Evolutionary conservation across 2,113 vertebrate genomes (phyloP), one percentile per base, ranked within the genome.

Genomic region (Melanocharis versteri): DNA sequence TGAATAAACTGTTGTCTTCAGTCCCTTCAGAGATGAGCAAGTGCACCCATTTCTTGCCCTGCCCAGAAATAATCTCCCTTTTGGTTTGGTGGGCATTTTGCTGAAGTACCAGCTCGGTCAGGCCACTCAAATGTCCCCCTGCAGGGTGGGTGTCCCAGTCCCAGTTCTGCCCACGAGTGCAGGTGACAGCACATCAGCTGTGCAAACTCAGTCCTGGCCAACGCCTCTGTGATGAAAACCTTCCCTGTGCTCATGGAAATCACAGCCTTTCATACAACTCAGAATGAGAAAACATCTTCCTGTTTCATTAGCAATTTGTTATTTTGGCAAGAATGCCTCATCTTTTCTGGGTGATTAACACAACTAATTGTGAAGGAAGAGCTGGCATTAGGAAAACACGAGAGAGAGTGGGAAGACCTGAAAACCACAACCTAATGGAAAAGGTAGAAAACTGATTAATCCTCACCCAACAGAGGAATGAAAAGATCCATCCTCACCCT

Each of bases 271-370:
- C 57, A 8, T 44, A 42, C 35, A 30, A 15, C 40, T 28, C 51
- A 15, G 17, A 30, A 76, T 5, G 53, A 96, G 61, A 53, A 87
- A 76, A 72, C 16, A 82, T 78, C 78, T 72, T 80, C 64, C 61
- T 50, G 17, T 45, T 90, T 61, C 51, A 71, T 57, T 83, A 62
- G 70, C 84, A 58, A 48, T 40, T 10, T 15, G 54, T 61, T 31
- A 31, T 73, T 82, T 90, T 83, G 57, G 70, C 89, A 58, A 70
- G 45, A 17, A 77, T 10, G 23, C 15, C 87, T 61, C 19, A 45
- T 90, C 75, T 64, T 89, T 72, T 73, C n/a, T 26, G 54, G 61
- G 50, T 79, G 65, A 92, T 96, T 86, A 97, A 69, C 70, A 53
- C n/a, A 61, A 42, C 40, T 93, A 72, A 77, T 62, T 54, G 19